Evolutionary conservation across 1,140 invertebrate species (phyloP).

Genomic region (Drosophila yakuba): DNA sequence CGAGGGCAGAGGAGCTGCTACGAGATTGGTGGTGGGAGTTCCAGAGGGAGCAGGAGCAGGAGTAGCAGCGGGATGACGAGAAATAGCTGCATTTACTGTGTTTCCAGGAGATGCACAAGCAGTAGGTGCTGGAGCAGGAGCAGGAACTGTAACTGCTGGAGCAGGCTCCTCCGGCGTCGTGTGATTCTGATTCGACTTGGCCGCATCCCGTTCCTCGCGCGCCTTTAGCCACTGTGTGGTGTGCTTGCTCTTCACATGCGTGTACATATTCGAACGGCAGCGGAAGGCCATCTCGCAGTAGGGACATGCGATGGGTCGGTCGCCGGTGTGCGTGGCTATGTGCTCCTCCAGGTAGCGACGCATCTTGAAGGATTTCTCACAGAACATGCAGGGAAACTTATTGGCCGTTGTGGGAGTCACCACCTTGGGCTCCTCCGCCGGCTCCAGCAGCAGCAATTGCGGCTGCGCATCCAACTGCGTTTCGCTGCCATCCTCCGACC

Average conservation of each 20-base stretch:
- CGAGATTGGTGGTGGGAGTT: neutral
- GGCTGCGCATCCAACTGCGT: constrained; percentile 10
- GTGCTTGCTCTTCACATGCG: constrained; percentile 80
- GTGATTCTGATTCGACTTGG: constrained; percentile 41
- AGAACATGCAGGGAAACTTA: constrained; percentile 73
- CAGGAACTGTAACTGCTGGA: neutral
- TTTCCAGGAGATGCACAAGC: neutral
- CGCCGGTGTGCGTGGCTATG: constrained; percentile 82
- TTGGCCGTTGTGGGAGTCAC: constrained; percentile 31
- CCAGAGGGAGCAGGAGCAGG: neutral
- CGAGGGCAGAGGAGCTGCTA: constrained; percentile 2
- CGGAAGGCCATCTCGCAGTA: constrained; percentile 80
- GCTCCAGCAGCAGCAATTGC: constrained; percentile 28
- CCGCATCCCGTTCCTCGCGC: constrained; percentile 66
- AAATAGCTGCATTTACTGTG: neutral
- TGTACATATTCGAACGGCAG: constrained; percentile 83
- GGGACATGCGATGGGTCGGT: constrained; percentile 75
- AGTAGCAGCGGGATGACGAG: neutral
- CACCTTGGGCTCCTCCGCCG: constrained; percentile 28
- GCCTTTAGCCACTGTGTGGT: constrained; percentile 69
- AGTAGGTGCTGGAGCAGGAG: neutral
- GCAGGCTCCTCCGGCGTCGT: constrained; percentile 9
- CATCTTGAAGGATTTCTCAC: constrained; percentile 77
- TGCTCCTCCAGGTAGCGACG: constrained; percentile 76
- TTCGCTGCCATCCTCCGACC: constrained; percentile 62